phyloP scores from a whole-genome alignment of 2,888 invertebrate species.

The Phragmatobia fuliginosa region DNA sequence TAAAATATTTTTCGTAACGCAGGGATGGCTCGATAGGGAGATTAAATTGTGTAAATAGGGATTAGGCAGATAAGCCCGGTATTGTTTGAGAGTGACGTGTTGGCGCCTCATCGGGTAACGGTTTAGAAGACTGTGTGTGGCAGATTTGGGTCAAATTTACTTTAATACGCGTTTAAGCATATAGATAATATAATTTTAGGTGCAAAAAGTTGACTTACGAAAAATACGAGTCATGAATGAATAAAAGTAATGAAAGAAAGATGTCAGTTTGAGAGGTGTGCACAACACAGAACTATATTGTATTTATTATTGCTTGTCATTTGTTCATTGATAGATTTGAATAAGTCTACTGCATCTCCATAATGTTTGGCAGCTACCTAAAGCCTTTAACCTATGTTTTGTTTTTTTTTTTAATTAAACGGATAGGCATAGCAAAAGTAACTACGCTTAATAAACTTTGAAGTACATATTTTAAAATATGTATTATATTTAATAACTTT shows the following conservation, averaged over 20 bases:
- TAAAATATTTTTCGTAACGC: conserved; percentile 43
- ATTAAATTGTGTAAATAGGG: conserved; percentile 86
- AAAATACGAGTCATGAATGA: conserved; percentile 8
- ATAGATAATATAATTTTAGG: conserved; percentile 27
- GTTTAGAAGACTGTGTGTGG: conserved; percentile 65
- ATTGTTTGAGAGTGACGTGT: conserved; percentile 78
- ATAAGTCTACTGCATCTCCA: background rate
- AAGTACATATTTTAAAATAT: no score
- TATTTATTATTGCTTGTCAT: background rate
- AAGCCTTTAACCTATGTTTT: background rate
- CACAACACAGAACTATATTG: conserved; percentile 18
- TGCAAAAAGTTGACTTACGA: conserved; percentile 18
- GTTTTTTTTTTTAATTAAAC: background rate
- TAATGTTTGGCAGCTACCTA: background rate
- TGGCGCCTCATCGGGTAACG: conserved; percentile 71
- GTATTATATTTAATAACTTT: background rate
- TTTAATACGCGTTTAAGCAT: conserved; percentile 36
- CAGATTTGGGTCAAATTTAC: conserved; percentile 66
- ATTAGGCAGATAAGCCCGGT: conserved; percentile 81
- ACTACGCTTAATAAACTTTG: no score
- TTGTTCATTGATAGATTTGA: background rate
- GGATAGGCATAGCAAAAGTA: background rate
- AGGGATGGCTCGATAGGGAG: conserved; percentile 63
- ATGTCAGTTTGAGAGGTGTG: background rate
- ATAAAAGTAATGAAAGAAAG: conserved; percentile 13